Evolutionary conservation across 2,113 vertebrate genomes (phyloP), one percentile per base, ranked within the genome.

Genomic region (Psettodes erumei): DNA sequence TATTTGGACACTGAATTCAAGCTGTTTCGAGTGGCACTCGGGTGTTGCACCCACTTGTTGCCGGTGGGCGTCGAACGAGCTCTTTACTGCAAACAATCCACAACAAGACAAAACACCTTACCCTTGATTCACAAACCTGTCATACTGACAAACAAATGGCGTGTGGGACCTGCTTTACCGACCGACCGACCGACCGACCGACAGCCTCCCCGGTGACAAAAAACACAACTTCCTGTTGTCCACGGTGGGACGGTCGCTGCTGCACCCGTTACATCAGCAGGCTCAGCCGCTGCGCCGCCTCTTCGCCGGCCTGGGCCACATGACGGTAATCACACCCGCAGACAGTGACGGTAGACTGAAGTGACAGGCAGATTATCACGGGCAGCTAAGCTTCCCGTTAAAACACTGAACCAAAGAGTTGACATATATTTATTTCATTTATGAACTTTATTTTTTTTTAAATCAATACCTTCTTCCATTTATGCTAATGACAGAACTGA

Each of bases 51-150:
- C n/a, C n/a, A n/a, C n/a, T n/a, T n/a, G n/a, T n/a, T n/a, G n/a
- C n/a, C n/a, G n/a, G n/a, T n/a, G n/a, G n/a, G n/a, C n/a, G n/a
- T n/a, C n/a, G n/a, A n/a, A n/a, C n/a, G n/a, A n/a, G n/a, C n/a
- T n/a, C n/a, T 48, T 56, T 16, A 37, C 9, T 4, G 21, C 11
- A 35, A 37, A 8, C 10, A 1, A 25, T 30, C 6, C 25, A 25
- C 51, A 16, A 43, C 32, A 42, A 58, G 13, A 25, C 25, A 33
- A 42, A 81, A 43, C 33, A 27, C 32, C 61, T 77, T 75, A 81
- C 72, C 77, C 59, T 51, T 6, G 6, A 15, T 63, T 64, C 69
- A 85, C 84, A 81, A 75, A 84, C 70, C 84, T 86, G 81, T 55
- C 90, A 87, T 86, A 55, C 73, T 77, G 77, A 69, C 60, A 71